Evolutionary conservation across 2,888 invertebrate species (phyloP), one percentile per base, ranked within the genome.

Genomic region (Argyresthia goedartella): DNA sequence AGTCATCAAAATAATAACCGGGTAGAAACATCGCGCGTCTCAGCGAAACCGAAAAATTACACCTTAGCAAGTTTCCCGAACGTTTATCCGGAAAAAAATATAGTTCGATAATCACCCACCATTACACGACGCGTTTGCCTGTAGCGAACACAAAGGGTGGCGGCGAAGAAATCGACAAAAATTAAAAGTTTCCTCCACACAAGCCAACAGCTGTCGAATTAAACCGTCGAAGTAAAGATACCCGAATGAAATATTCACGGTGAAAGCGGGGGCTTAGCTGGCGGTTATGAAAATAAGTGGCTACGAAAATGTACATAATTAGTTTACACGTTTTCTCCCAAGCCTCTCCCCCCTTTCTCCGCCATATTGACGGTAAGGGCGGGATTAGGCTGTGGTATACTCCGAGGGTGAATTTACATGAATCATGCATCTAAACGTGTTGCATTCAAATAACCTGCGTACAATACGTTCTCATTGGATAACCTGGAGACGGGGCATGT

Each of bases 281-380:
- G 81, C 77, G 81, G 79, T 85, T 86, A 85, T 85, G 85, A 85
- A 86, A 85, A 86, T 85, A 86, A 85, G 81, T 84, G 78, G 78
- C 81, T 78, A 85, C 85, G 82, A 84, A 85, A 85, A 85, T 80
- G 81, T 86, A 85, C 81, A 85, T 85, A 85, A 85, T 86, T 85
- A 85, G 85, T 86, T 86, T 85, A 85, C 85, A 85, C 84, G 81
- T 85, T 85, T 84, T 81, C 84, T 79, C 73, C 63, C 64, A 59
- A 63, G 68, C 72, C 71, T 66, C 59, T 72, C 71, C 60, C 67
- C 72, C 67, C 64, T 58, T 25, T 25, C 6, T 57, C 62, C 69
- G 73, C 72, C 80, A 80, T 80, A 79, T 80, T 79, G 80, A 70
- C 63, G 58, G 60, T 55, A 55, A 66, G 69, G 75, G 71, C 59